Evolutionary conservation across 2,888 invertebrate species (phyloP), one percentile per base, ranked within the genome.

Genomic region (Ethmia dodecea): DNA sequence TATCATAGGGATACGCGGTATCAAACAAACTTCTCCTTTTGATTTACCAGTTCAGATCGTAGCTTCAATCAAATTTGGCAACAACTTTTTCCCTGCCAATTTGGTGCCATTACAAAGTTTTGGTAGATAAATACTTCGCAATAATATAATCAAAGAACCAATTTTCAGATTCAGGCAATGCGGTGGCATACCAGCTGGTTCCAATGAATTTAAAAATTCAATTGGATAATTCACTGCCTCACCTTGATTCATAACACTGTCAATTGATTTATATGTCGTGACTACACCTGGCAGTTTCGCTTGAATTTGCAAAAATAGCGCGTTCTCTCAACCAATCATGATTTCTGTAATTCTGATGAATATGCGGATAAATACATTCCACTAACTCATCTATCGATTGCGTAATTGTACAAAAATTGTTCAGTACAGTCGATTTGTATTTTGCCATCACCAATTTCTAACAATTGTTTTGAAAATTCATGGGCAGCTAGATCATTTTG

Each of bases 321-420:
- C 35, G 22, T 31, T 37, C 31, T 20, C 28, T 37, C 33, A 39
- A 40, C 31, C 31, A 39, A 49, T 45, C 32, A 31, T 53, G 43
- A 40, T 56, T 45, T 33, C 44, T 42, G 27, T 32, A 47, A 8
- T 53, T 24, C 42, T 53, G 42, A 8, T 26, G 20, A 25, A 56
- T 33, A 28, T 52, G 42, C 34, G 52, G 51, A 29, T 49, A 55
- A 38, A 58, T 49, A 22, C 26, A 34, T 33, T 54, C 22, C 39
- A 54, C 54, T 42, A 53, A 47, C 28, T 46, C 49, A 18, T 29
- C 33, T 42, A 49, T 24, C 24, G 24, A 24, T 24, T 24, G 5
- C n/a, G 24, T 24, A n/a, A 24, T 6, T 5, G 5, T 5, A 45
- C 42, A 50, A 33, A 49, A 51, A 45, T 51, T 37, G 14, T 37